Conservation (phyloP, 2,797 vertebrate genomes). For the Adelosebastes latens region DNA sequence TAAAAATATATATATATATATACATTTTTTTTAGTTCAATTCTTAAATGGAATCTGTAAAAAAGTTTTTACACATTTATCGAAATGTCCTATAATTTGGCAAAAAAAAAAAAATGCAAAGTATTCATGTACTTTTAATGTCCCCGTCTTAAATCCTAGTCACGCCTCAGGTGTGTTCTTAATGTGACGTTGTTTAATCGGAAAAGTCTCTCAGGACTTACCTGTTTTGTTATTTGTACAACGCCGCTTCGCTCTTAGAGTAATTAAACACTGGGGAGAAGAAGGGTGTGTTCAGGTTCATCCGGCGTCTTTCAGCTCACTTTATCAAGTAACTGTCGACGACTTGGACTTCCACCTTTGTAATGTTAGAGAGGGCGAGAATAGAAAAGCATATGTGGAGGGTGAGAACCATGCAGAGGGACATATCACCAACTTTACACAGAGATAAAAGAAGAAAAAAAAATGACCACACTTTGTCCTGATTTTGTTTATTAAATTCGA, state of each 20-base stretch:
- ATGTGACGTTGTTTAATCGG: not conserved
- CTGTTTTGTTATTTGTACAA: not conserved
- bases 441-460: too few relatives aligned
- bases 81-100: too few relatives aligned
- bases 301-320: too few relatives aligned
- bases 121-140: not conserved
- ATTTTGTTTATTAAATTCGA: too few relatives aligned
- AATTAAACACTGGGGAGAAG: conserved; percentile 53
- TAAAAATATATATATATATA: too few relatives aligned
- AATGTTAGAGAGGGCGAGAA: not conserved
- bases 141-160: too few relatives aligned
- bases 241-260: not conserved
- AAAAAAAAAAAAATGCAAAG: not conserved
- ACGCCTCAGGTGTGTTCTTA: not conserved
- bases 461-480: too few relatives aligned
- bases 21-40: too few relatives aligned
- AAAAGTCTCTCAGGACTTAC: fast-evolving
- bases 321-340: not conserved
- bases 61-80: not conserved
- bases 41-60: not conserved
- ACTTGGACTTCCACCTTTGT: not conserved
- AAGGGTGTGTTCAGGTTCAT: not conserved
- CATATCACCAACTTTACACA: too few relatives aligned
- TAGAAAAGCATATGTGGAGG: not conserved
- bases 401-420: too few relatives aligned